phyloP scores from a whole-genome alignment of 2,797 vertebrate genomes.

The Spizella passerina region DNA sequence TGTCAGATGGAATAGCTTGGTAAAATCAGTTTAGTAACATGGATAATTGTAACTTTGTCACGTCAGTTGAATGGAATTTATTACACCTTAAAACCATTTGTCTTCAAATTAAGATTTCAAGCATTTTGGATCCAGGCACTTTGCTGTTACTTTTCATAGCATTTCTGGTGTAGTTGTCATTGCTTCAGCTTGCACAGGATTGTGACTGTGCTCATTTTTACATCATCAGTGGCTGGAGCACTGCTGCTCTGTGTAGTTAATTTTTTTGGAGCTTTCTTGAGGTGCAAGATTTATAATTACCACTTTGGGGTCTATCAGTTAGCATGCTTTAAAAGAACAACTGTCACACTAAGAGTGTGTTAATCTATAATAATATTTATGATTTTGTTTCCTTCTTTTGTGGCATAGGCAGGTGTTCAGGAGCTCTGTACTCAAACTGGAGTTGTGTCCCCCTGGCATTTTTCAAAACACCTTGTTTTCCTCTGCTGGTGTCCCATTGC shows the following conservation, averaged over 20 bases:
- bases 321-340: not conserved
- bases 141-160: not conserved
- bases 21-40: not conserved
- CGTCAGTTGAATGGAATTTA: not conserved
- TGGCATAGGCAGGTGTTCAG: not conserved
- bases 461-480: not conserved
- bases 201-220: not conserved
- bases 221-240: not conserved
- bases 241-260: not conserved
- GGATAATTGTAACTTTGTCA: not conserved
- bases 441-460: not conserved
- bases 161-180: not conserved
- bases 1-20: not conserved
- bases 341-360: not conserved
- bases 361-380: accelerated
- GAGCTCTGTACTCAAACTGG: not conserved
- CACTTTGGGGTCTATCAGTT: not conserved
- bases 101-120: not conserved
- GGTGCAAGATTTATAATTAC: not conserved
- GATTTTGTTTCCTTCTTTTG: not conserved
- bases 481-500: not conserved
- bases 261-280: not conserved
- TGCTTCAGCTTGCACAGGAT: not conserved
- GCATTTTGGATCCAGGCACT: not conserved
- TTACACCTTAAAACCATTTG: not conserved